A percentile compares a stretch with the other conserved stretches of the same genome.
Evolutionary conservation across 30 jellyfish, hydroid and myxozoan species (phyloP).

Genomic region (Aurelia sp.): DNA sequence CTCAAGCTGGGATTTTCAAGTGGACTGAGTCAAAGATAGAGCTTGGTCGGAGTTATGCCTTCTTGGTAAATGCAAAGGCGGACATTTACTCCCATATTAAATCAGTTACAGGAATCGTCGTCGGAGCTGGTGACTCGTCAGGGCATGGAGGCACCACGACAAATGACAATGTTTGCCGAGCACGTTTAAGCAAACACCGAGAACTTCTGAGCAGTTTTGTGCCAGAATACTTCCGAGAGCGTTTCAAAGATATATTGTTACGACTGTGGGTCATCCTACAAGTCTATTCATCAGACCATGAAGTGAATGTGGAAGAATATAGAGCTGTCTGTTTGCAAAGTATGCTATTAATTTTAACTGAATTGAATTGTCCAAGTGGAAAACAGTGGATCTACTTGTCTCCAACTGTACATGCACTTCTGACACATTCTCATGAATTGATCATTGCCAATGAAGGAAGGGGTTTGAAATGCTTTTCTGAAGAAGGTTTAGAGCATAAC

Average conservation of each 20-base stretch:
- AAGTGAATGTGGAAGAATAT: constrained; percentile 23
- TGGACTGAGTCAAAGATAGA: not conserved
- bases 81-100: not conserved
- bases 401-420: constrained; percentile 16
- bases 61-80: not conserved
- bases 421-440: constrained; percentile 53
- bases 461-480: not conserved
- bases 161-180: constrained; percentile 27
- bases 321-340: not conserved
- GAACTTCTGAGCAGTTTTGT: not conserved
- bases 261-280: constrained; percentile 35
- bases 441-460: not conserved
- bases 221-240: constrained; percentile 7
- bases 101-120: not conserved
- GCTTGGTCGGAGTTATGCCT: not conserved
- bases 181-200: constrained; percentile 2
- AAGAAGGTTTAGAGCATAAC: constrained; percentile 44
- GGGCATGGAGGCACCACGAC: constrained; percentile 56
- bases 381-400: constrained; percentile 13
- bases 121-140: constrained; percentile 53
- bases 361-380: not conserved
- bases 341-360: too few relatives aligned
- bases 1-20: too few relatives aligned
- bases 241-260: not conserved
- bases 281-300: constrained; percentile 24